Conservation (phyloP, 1,140 invertebrate genomes). For the Drosophila sproati region DNA sequence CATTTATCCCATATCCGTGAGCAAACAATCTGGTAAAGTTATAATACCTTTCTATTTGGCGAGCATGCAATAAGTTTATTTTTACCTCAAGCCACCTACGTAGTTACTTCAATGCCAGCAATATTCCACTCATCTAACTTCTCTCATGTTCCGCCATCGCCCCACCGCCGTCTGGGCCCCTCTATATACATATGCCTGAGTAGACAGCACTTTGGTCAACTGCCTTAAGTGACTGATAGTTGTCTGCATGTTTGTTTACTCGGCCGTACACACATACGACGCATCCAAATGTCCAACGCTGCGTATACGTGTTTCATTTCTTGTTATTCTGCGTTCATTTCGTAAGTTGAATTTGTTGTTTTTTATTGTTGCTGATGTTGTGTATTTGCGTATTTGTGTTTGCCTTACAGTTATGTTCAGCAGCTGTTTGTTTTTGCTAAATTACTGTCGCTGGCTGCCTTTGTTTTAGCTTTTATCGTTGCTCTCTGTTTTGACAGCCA, state of each 20-base stretch:
- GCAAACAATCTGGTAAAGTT: slow-evolving; percentile 56
- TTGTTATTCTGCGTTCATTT: slow-evolving; percentile 67
- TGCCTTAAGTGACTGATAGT: slow-evolving; percentile 82
- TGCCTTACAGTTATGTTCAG: slow-evolving; percentile 68
- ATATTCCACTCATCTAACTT: slow-evolving; percentile 9
- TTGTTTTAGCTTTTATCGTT: slow-evolving; percentile 49
- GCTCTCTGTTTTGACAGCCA: slow-evolving; percentile 72
- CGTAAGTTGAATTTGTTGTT: slow-evolving; percentile 45
- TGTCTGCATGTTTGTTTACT: slow-evolving; percentile 76
- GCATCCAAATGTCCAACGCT: slow-evolving; percentile 40
- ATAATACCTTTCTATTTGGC: slow-evolving; percentile 30
- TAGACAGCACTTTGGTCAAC: slow-evolving; percentile 64
- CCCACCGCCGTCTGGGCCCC: neutral
- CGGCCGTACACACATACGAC: slow-evolving; percentile 43
- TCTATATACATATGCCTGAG: neutral
- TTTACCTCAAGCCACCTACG: slow-evolving; percentile 10
- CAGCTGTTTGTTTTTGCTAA: slow-evolving; percentile 71
- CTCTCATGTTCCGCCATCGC: slow-evolving; percentile 12
- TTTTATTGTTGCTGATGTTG: slow-evolving; percentile 10
- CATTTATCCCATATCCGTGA: slow-evolving; percentile 20
- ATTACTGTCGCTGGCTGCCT: slow-evolving; percentile 62
- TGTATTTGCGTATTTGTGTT: slow-evolving; percentile 48
- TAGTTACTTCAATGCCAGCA: slow-evolving; percentile 24
- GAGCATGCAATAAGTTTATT: slow-evolving; percentile 29
- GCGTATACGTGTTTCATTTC: slow-evolving; percentile 58